phyloP scores from a whole-genome alignment of 2,888 invertebrate species.

The Pandemis heparana region DNA sequence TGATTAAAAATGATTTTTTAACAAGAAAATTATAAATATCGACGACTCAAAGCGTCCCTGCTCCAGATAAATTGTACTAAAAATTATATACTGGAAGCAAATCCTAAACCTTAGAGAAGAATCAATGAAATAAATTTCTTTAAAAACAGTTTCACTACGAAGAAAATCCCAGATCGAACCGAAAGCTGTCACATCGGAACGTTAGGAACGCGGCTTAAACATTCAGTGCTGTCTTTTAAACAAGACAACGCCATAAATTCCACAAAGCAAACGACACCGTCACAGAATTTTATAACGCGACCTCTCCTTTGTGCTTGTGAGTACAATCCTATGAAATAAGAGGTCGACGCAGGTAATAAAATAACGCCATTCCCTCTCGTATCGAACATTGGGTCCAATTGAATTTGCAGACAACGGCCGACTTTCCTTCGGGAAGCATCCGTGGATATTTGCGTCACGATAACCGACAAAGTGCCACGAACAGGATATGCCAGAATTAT shows the following conservation, averaged over 20 bases:
- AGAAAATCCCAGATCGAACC: neutral
- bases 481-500: slow-evolving; percentile 34
- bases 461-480: slow-evolving; percentile 27
- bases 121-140: neutral
- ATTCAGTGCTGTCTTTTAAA: slow-evolving; percentile 19
- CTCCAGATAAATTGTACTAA: too few relatives aligned
- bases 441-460: slow-evolving; percentile 29
- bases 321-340: slow-evolving; percentile 40
- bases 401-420: slow-evolving; percentile 36
- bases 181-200: neutral
- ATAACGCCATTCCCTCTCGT: slow-evolving; percentile 36
- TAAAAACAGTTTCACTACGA: neutral
- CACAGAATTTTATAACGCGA: slow-evolving; percentile 29
- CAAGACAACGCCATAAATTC: slow-evolving; percentile 29
- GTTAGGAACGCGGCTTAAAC: neutral
- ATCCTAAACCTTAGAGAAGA: neutral
- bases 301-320: slow-evolving; percentile 29
- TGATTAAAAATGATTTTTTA: too few relatives aligned
- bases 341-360: slow-evolving; percentile 43
- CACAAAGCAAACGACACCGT: slow-evolving; percentile 29
- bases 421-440: slow-evolving; percentile 28
- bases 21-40: too few relatives aligned
- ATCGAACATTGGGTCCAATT: slow-evolving; percentile 37
- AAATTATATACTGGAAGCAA: neutral
- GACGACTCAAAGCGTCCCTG: too few relatives aligned